Conservation (phyloP, 2,888 invertebrate species). For the Gnatocerus cornutus region DNA sequence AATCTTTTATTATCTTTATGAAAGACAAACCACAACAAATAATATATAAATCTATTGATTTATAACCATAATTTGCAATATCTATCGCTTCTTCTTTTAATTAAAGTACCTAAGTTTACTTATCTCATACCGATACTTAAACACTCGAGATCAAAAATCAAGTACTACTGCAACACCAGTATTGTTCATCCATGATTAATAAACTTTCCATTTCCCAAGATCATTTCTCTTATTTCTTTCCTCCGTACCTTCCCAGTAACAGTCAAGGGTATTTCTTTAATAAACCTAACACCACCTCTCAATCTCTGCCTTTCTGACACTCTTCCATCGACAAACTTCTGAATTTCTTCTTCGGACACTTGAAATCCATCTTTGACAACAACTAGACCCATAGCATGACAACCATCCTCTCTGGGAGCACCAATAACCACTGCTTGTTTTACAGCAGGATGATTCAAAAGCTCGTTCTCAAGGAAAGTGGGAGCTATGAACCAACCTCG, state of each 20-base stretch:
- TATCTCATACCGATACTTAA: neutral
- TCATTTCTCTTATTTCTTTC: slow-evolving; percentile 7
- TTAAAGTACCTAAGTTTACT: no score
- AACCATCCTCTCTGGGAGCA: slow-evolving; percentile 58
- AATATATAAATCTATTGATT: no score
- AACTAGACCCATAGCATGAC: slow-evolving; percentile 58
- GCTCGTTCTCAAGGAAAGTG: slow-evolving; percentile 56
- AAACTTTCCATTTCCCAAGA: neutral
- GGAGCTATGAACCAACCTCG: slow-evolving; percentile 70
- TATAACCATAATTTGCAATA: no score
- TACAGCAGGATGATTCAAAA: slow-evolving; percentile 61
- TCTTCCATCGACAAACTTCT: slow-evolving; percentile 55
- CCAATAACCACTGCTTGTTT: slow-evolving; percentile 59
- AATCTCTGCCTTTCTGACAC: slow-evolving; percentile 59
- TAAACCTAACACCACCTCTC: slow-evolving; percentile 60
- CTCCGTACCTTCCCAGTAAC: slow-evolving; percentile 56
- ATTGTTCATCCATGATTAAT: neutral
- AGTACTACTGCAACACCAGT: neutral
- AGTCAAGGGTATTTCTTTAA: slow-evolving; percentile 58
- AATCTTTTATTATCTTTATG: no score
- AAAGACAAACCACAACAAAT: no score
- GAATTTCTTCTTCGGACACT: slow-evolving; percentile 51
- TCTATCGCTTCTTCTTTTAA: no score
- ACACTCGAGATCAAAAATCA: neutral
- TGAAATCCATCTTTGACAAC: slow-evolving; percentile 45